Percentiles rank a stretch among this genome's conserved stretches.
Conservation (phyloP, 2,797 vertebrate species). For the Carcharodon carcharias region DNA sequence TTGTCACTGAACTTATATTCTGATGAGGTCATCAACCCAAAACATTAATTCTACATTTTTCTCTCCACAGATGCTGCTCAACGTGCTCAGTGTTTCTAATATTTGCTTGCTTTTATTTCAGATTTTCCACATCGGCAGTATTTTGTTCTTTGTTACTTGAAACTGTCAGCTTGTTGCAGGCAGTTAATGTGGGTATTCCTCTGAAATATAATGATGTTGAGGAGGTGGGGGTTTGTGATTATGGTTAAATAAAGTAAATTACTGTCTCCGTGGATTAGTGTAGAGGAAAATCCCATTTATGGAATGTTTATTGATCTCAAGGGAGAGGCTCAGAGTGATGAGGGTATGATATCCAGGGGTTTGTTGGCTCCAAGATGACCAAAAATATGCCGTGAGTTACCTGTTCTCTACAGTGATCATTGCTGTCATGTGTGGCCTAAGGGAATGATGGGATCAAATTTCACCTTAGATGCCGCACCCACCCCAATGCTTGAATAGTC, state of each 20-base stretch:
- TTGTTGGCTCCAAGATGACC: neutral
- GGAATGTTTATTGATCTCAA: neutral
- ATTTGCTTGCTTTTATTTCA: neutral
- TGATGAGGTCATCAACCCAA: neutral
- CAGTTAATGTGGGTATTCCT: neutral
- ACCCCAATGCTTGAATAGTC: neutral
- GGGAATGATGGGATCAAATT: neutral
- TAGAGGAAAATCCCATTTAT: neutral
- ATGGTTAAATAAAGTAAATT: conserved; percentile 38
- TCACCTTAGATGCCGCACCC: neutral
- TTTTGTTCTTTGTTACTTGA: neutral
- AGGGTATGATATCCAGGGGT: too few relatives aligned
- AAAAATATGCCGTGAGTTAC: neutral
- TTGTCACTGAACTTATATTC: neutral
- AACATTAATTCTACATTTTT: neutral
- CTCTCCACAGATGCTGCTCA: neutral
- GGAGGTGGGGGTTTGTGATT: neutral
- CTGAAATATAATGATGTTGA: neutral
- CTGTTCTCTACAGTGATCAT: neutral
- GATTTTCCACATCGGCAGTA: neutral
- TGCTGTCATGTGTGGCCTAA: neutral
- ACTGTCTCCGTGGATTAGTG: conserved; percentile 47
- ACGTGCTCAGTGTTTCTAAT: neutral
- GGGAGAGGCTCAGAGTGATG: too few relatives aligned
- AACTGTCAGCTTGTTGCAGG: neutral